Conservation (phyloP, 1,140 invertebrate genomes). For the Trichomalopsis sarcophagae region DNA sequence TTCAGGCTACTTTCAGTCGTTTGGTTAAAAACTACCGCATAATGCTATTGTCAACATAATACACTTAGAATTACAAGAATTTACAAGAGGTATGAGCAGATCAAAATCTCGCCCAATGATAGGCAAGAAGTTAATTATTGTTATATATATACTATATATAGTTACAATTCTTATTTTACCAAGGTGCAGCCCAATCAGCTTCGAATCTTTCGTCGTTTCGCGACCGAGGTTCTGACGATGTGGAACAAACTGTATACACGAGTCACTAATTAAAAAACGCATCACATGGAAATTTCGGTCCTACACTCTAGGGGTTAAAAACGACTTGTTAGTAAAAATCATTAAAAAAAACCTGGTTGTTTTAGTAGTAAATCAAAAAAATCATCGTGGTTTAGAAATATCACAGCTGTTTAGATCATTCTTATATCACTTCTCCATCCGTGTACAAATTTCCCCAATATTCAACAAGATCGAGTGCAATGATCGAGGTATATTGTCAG, state of each 20-base stretch:
- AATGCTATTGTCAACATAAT: slow-evolving; percentile 49
- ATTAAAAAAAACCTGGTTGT: neutral
- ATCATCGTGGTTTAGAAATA: slow-evolving; percentile 5
- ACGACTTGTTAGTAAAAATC: slow-evolving; percentile 1
- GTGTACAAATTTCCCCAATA: neutral
- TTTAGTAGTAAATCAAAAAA: neutral
- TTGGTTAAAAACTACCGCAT: slow-evolving; percentile 52
- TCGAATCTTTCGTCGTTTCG: neutral
- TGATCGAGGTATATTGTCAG: neutral
- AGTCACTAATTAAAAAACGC: neutral
- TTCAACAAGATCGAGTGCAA: neutral
- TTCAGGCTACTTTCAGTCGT: slow-evolving; percentile 56
- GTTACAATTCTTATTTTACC: slow-evolving; percentile 25
- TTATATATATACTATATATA: slow-evolving; percentile 19
- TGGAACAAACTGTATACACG: neutral
- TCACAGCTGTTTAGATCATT: slow-evolving; percentile 37
- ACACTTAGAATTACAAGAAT: slow-evolving; percentile 52
- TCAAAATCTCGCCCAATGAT: slow-evolving; percentile 12
- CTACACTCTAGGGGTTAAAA: neutral
- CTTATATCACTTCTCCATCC: neutral
- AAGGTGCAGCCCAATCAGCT: slow-evolving; percentile 8
- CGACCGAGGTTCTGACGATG: neutral
- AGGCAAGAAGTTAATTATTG: slow-evolving; percentile 32
- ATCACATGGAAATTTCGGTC: slow-evolving; percentile 4
- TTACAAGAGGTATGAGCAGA: slow-evolving; percentile 50